A percentile compares a stretch with the other conserved stretches of the same genome.
phyloP scores from a whole-genome alignment of 2,113 vertebrate genomes.

The Chamaetylas fuelleborni region DNA sequence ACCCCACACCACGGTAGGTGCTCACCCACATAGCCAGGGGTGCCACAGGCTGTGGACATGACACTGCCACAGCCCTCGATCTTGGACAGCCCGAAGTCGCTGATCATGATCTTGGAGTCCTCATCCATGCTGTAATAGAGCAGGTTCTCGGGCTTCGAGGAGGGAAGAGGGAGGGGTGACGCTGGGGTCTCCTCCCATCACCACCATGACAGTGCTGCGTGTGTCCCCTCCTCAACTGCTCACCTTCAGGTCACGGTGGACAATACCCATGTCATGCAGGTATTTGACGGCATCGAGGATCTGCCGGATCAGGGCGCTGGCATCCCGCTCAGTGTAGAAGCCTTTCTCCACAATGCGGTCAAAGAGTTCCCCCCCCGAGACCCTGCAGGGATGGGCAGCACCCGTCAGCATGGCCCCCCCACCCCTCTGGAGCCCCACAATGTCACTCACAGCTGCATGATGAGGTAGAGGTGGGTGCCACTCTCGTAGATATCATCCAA shows the following conservation, averaged over 20 bases:
- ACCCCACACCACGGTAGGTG: rapidly evolving
- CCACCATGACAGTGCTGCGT: background rate
- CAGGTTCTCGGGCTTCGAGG: slow-evolving; percentile 90
- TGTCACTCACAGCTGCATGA: slow-evolving; percentile 96
- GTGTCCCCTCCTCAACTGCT: background rate
- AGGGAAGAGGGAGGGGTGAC: background rate
- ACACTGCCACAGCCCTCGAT: slow-evolving; percentile 90
- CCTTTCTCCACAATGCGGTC: slow-evolving; percentile 98
- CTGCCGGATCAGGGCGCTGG: slow-evolving; percentile 95
- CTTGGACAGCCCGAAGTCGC: slow-evolving; percentile 95
- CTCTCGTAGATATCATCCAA: slow-evolving; percentile 98
- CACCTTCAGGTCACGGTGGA: slow-evolving; percentile 97
- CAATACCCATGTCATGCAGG: slow-evolving; percentile 93
- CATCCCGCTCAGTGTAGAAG: slow-evolving; percentile 96
- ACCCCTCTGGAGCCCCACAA: rapidly evolving
- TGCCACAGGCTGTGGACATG: slow-evolving; percentile 95
- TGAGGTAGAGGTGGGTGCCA: slow-evolving; percentile 94
- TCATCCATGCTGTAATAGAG: slow-evolving; percentile 95
- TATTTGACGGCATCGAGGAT: slow-evolving; percentile 95
- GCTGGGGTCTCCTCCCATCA: rapidly evolving
- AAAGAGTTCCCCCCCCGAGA: slow-evolving; percentile 94
- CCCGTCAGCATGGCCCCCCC: rapidly evolving
- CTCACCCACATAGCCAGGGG: slow-evolving; percentile 95
- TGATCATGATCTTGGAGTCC: slow-evolving; percentile 99
- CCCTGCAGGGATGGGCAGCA: slow-evolving; percentile 64